Percentiles rank a stretch among this genome's conserved stretches.
Conservation (phyloP, 2,797 vertebrate species). For the Pitangus sulphuratus region DNA sequence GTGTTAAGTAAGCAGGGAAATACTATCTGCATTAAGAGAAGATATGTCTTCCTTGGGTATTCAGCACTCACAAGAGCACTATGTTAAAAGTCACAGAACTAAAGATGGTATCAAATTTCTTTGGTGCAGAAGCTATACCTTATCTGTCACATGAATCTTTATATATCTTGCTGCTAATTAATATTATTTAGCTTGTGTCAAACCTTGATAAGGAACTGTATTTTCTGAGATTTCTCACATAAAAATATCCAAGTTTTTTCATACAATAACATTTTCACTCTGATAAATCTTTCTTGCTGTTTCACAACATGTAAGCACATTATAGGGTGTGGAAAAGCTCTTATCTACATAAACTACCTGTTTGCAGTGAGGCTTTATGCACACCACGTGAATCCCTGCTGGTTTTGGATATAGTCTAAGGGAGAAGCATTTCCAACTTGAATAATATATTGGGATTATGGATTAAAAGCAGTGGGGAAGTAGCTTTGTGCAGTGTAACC, state of each 20-base stretch:
- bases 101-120: background rate
- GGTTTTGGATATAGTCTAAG: constrained; percentile 33
- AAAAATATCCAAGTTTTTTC: background rate
- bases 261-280: background rate
- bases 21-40: constrained; percentile 3
- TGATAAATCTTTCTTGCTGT: background rate
- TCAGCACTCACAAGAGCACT: background rate
- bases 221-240: background rate
- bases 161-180: background rate
- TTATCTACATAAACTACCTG: background rate
- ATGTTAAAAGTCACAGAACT: constrained; percentile 14
- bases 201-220: background rate
- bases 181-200: background rate
- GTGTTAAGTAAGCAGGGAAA: constrained; percentile 8
- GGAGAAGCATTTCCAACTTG: constrained; percentile 62
- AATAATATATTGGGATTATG: constrained; percentile 67
- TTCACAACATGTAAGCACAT: background rate
- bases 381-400: constrained; percentile 33
- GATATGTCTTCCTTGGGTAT: background rate
- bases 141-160: background rate
- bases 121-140: background rate
- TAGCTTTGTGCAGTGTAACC: constrained; percentile 53
- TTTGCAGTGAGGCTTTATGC: constrained; percentile 27
- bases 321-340: background rate
- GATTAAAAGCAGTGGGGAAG: constrained; percentile 67